These are phyloP conservation scores for Pantherophis guttatus DNA, from an alignment of 2,113 vertebrate genomes.

Conservation along the genomic window DNA sequence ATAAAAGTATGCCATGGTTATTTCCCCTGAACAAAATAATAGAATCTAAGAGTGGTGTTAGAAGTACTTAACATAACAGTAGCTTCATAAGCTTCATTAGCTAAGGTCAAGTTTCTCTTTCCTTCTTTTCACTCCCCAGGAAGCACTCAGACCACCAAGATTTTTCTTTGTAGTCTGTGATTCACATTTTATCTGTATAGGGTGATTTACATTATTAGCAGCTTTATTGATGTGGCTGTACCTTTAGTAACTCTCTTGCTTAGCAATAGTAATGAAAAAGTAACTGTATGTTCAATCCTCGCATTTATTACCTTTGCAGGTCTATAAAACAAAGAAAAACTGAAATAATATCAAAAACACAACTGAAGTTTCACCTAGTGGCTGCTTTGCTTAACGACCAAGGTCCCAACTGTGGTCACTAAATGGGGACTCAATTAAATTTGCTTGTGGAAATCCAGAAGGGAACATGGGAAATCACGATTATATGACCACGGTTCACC, in stretches of 20 bases:
- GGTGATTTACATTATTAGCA: neutral
- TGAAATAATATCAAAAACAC: neutral
- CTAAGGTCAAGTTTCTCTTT: neutral
- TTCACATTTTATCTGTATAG: neutral
- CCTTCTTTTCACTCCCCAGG: neutral
- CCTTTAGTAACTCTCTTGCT: neutral
- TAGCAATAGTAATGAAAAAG: neutral
- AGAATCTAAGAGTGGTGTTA: neutral
- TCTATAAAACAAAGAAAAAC: neutral
- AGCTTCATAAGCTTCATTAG: neutral
- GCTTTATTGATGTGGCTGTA: neutral
- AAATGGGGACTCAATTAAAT: neutral
- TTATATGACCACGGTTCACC: neutral
- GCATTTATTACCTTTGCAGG: neutral
- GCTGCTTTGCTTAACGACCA: neutral
- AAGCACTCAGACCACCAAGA: neutral
- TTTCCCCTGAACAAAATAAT: neutral
- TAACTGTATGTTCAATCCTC: neutral
- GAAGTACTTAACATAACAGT: neutral
- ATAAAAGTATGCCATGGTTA: neutral
- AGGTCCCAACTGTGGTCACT: neutral
- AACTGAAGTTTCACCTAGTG: neutral
- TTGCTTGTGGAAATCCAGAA: neutral
- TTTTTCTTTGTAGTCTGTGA: neutral
- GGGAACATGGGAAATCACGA: neutral